Conservation (phyloP, 1,140 invertebrate genomes). For the Lordiphosa clarofinis region DNA sequence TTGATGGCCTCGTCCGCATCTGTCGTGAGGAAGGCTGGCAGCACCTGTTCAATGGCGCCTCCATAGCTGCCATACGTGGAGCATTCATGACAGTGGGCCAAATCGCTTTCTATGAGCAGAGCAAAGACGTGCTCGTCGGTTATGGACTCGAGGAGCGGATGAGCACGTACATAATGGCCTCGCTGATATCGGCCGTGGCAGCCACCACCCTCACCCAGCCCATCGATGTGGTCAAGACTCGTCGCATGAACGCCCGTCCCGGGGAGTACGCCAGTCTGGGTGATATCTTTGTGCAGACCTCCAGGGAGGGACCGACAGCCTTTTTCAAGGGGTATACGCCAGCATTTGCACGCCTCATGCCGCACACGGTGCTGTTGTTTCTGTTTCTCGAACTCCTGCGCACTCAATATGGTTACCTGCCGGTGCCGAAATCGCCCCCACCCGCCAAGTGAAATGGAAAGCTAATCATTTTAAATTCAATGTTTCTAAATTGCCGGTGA, state of each 20-base stretch:
- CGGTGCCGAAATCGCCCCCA: slow-evolving; percentile 12
- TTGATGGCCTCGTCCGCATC: slow-evolving; percentile 94
- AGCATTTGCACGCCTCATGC: slow-evolving; percentile 95
- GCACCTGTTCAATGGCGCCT: slow-evolving; percentile 91
- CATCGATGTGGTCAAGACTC: slow-evolving; percentile 97
- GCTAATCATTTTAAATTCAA: slow-evolving; percentile 15
- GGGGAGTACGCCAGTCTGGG: slow-evolving; percentile 91
- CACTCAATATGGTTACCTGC: slow-evolving; percentile 87
- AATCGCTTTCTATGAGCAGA: slow-evolving; percentile 95
- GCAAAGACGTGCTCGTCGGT: slow-evolving; percentile 25
- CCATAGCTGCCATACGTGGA: slow-evolving; percentile 93
- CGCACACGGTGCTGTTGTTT: slow-evolving; percentile 98
- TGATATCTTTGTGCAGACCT: slow-evolving; percentile 90
- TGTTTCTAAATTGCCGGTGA: not conserved
- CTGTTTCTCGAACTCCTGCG: slow-evolving; percentile 97
- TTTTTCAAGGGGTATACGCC: slow-evolving; percentile 99
- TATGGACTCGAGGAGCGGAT: slow-evolving; percentile 19
- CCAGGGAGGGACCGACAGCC: slow-evolving; percentile 92
- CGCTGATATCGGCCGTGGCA: slow-evolving; percentile 84
- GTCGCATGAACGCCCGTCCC: slow-evolving; percentile 97
- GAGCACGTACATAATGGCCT: slow-evolving; percentile 79
- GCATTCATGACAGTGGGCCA: slow-evolving; percentile 98
- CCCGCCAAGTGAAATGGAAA: not conserved
- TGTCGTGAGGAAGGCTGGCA: slow-evolving; percentile 89
- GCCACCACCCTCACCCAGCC: slow-evolving; percentile 98